A percentile compares a stretch with the other conserved stretches of the same genome.
phyloP scores from a whole-genome alignment of 1,140 invertebrate genomes.

The Cephus cinctus region DNA sequence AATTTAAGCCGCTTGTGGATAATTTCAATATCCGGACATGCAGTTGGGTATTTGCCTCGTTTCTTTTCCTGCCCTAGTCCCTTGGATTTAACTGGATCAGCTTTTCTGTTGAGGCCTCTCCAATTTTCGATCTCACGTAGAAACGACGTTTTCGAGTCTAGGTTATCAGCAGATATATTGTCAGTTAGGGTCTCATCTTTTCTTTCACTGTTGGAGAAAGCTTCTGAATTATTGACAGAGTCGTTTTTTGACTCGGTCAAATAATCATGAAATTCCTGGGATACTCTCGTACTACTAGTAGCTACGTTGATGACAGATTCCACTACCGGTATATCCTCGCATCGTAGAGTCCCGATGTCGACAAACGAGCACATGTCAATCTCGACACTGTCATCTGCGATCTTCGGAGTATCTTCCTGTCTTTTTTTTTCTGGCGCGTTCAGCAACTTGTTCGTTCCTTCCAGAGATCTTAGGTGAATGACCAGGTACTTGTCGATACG shows the following conservation, averaged over 20 bases:
- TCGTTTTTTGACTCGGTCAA: neutral
- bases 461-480: constrained; percentile 11
- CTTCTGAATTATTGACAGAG: neutral
- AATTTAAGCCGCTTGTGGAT: constrained; percentile 10
- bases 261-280: too few relatives aligned
- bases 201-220: neutral
- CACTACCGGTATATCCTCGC: too few relatives aligned
- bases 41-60: constrained; percentile 12
- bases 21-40: constrained; percentile 14
- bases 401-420: neutral
- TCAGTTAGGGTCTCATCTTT: constrained; percentile 1
- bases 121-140: constrained; percentile 14
- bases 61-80: neutral
- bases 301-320: too few relatives aligned
- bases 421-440: constrained; percentile 2
- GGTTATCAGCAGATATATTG: neutral
- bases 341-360: too few relatives aligned
- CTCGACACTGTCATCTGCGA: neutral
- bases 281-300: too few relatives aligned
- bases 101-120: constrained; percentile 9
- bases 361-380: too few relatives aligned
- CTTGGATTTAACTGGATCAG: neutral
- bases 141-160: neutral
- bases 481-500: constrained; percentile 17
- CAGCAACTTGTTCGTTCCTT: constrained; percentile 16